Percentiles rank a stretch among this genome's conserved stretches.
phyloP scores from a whole-genome alignment of 2,888 invertebrate species.

The Heliconius sara region DNA sequence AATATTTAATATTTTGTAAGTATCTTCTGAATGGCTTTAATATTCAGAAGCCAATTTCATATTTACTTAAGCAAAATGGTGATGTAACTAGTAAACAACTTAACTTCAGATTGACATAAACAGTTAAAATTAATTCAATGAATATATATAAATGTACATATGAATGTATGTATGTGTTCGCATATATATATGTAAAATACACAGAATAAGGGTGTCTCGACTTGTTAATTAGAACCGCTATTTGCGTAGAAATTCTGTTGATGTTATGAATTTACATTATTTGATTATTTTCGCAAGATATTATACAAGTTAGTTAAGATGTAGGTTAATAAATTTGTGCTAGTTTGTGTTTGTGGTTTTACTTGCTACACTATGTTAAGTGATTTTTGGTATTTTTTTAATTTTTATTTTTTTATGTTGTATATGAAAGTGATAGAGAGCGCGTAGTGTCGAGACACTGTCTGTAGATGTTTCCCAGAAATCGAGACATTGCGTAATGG shows the following conservation, averaged over 20 bases:
- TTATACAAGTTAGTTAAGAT: conserved; percentile 22
- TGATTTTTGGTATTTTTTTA: neutral
- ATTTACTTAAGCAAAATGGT: neutral
- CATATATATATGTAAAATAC: conserved; percentile 11
- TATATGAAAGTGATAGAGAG: too few species aligned
- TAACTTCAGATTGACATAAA: conserved; percentile 7
- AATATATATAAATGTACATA: conserved; percentile 1
- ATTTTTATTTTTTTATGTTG: neutral
- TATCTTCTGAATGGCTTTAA: too few species aligned
- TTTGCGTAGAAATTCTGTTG: conserved; percentile 26
- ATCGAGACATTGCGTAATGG: neutral
- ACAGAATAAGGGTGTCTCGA: conserved; percentile 16
- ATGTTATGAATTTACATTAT: conserved; percentile 29
- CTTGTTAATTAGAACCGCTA: conserved; percentile 30
- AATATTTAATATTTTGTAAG: neutral
- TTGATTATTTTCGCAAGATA: conserved; percentile 29
- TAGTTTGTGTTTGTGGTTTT: conserved; percentile 3
- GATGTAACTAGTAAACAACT: neutral
- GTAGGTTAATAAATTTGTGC: conserved; percentile 9
- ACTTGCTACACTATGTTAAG: neutral
- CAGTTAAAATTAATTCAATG: conserved; percentile 17
- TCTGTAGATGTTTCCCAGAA: too few species aligned
- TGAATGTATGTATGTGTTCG: neutral
- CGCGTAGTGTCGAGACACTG: too few species aligned
- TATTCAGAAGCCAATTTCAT: neutral